Evolutionary conservation across 1,140 invertebrate genomes (phyloP), one percentile per base, ranked within the genome.

Genomic region (Eriocheir sinensis): DNA sequence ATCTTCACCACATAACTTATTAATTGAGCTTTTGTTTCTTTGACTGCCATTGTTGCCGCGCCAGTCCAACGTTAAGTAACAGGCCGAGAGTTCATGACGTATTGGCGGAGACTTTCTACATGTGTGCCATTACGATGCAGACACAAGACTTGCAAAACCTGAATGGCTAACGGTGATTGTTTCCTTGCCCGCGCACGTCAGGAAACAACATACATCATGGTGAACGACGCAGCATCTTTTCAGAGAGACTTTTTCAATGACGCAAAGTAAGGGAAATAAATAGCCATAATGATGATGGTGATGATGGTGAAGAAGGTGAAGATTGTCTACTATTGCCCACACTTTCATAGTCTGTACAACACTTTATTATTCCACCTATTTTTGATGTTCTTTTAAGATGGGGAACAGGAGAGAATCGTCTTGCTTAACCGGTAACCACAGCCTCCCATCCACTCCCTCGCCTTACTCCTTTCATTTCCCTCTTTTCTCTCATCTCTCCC

Each of bases 1-100:
- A 93, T 79, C 92, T 93, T 89, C 38, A 38, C 48, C 92, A 89
- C 92, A 93, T 93, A 93, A 93, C 92, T 93, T 88, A 89, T 89
- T 89, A 93, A 93, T 40, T 89, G 83, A 89, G 85, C 92, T 93
- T 88, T 89, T 93, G 83, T 93, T 88, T 93, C 92, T 93, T 48
- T 93, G 92, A 93, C 92, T 88, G 30, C 92, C 48, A 93, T 89
- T 93, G 92, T 88, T 93, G 86, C 85, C 53, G 30, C 48, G 34
- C 8, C 9, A 30, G 85, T 38, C 83, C 32, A 4, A 79, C 44
- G 21, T 44, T 34, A 83, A 93, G 27, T 93, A 89, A 88, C 85
- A 88, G 15, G 81, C 30, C 48, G 79, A 30, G 27, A 9, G 85
- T 38, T 89, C 44, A 72, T 79, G 92, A 89, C 38, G 79, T 38